phyloP scores from a whole-genome alignment of 2,888 invertebrate genomes.

The Oscheius myriophilus region DNA sequence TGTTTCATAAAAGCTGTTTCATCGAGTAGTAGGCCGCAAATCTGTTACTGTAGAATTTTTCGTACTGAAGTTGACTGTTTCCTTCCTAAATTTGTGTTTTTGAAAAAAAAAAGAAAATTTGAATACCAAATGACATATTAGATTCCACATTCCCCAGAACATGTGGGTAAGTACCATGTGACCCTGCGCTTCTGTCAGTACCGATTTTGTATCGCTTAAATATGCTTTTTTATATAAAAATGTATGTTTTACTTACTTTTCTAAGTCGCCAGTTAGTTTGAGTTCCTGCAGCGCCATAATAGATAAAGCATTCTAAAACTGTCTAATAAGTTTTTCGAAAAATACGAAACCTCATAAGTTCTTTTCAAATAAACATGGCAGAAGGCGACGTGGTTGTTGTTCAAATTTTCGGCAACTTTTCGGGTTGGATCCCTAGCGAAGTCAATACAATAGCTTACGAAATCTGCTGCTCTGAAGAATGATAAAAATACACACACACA shows the following conservation, averaged over 20 bases:
- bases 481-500: too few relatives aligned
- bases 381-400: conserved; percentile 15
- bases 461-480: conserved; percentile 14
- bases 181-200: conserved; percentile 9
- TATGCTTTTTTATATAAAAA: too few relatives aligned
- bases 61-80: conserved; percentile 7
- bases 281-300: background rate
- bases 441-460: conserved; percentile 8
- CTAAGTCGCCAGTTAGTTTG: conserved; percentile 6
- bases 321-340: background rate
- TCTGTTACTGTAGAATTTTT: conserved; percentile 8
- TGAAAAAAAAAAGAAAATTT: too few relatives aligned
- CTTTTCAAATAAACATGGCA: conserved; percentile 11
- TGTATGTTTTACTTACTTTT: too few relatives aligned
- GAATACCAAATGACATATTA: background rate
- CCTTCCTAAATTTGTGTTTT: background rate
- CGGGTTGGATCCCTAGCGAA: conserved; percentile 2
- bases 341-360: background rate
- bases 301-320: too few relatives aligned
- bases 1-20: conserved; percentile 4
- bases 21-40: conserved; percentile 5
- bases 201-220: conserved; percentile 6
- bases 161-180: conserved; percentile 9
- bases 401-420: background rate
- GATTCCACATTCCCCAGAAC: conserved; percentile 17